Conservation (phyloP, 2,113 vertebrate species). For the Lathamus discolor region DNA sequence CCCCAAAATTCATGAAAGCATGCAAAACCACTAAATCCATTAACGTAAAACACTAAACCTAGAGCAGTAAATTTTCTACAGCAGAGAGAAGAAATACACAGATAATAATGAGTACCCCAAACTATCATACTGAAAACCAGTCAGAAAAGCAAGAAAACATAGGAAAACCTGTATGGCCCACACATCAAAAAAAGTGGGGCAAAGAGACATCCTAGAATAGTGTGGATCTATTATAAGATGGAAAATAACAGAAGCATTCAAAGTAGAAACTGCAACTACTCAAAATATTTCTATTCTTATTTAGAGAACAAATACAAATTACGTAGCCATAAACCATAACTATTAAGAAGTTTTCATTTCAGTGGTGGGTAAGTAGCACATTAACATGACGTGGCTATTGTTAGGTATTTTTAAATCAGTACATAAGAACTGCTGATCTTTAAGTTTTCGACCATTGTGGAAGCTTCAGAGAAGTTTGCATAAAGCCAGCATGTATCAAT, state of each 20-base stretch:
- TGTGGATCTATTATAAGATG: background rate
- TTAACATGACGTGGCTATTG: background rate
- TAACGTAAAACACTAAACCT: background rate
- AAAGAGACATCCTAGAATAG: background rate
- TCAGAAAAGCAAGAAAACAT: background rate
- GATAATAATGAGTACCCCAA: background rate
- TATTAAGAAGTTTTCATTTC: background rate
- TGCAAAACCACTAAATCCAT: background rate
- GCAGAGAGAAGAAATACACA: background rate
- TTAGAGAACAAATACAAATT: background rate
- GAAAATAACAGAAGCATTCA: background rate
- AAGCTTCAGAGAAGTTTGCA: background rate
- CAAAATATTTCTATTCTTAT: background rate
- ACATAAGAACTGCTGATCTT: background rate
- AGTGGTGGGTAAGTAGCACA: background rate
- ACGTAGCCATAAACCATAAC: background rate
- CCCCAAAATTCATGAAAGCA: background rate
- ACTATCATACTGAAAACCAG: background rate
- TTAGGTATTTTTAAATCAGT: background rate
- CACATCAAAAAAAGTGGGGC: background rate
- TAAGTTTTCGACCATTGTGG: background rate
- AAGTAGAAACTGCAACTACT: background rate
- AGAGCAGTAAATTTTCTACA: background rate
- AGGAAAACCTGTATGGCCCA: background rate
- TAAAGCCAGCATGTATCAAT: background rate